A percentile compares a stretch with the other conserved stretches of the same genome.
Conservation (phyloP, 2,113 vertebrate genomes). For the Trichechus manatus region DNA sequence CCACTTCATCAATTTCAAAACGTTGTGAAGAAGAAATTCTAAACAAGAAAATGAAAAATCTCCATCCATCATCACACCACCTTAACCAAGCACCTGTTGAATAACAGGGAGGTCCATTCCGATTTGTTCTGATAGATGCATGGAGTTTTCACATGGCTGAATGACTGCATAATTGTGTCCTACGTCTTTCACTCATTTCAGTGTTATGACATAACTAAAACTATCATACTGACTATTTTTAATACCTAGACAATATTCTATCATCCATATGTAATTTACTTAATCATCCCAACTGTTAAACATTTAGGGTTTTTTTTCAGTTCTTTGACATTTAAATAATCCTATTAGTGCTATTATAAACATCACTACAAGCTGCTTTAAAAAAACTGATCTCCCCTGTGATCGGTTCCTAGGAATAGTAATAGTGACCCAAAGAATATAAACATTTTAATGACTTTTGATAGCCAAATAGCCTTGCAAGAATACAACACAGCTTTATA, state of each 20-base stretch:
- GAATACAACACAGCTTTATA: background rate
- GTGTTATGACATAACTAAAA: background rate
- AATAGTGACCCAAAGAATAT: background rate
- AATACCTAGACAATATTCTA: background rate
- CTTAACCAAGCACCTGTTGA: background rate
- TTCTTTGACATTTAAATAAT: background rate
- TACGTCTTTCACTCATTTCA: background rate
- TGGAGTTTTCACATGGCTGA: background rate
- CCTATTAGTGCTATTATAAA: background rate
- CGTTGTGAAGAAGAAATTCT: background rate
- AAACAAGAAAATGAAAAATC: background rate
- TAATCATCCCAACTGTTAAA: background rate
- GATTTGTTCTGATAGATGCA: no score
- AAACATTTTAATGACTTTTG: slow-evolving; percentile 32
- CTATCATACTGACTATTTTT: slow-evolving; percentile 14
- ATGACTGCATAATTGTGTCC: background rate
- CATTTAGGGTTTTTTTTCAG: background rate
- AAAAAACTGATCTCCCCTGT: background rate
- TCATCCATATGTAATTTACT: slow-evolving; percentile 6
- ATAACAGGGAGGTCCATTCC: background rate
- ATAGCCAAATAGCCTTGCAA: background rate
- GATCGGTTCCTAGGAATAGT: background rate
- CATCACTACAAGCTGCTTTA: background rate
- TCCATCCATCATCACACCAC: background rate
- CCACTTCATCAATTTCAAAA: background rate